Evolutionary conservation across 2,113 vertebrate species (phyloP), one percentile per base, ranked within the genome.

Genomic region (Ochotona curzoniae): DNA sequence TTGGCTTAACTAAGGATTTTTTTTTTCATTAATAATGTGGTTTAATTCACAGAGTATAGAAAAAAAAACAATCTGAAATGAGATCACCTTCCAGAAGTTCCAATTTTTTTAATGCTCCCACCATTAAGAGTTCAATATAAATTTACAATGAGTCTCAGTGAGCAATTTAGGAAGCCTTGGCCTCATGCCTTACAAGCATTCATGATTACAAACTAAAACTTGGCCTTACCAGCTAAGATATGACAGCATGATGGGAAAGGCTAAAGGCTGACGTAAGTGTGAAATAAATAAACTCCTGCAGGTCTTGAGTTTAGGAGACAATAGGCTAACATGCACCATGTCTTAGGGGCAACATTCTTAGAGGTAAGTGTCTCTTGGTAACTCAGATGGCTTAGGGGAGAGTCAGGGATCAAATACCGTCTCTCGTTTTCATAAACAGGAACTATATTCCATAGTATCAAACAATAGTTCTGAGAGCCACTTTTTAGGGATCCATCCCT

Each of bases 81-180:
- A 96, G 96, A 96, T 97, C 94, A 97, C 67, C 74, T 92, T 71
- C 91, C 93, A 87, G 94, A 98, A 95, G 93, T 20, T 97, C 93
- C 90, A 95, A 93, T 93, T 92, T 47, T 96, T 95, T 95, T 75
- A 70, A 91, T 94, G 96, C 91, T 96, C 82, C 83, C 71, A 86
- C 95, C 96, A 97, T 96, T 96, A 94, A 93, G 89, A 94, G 91
- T 95, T 97, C 89, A 95, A 95, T 96, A 96, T 96, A 97, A 97
- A 97, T 97, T 96, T 96, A 91, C 95, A 90, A 80, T 94, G 83
- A 97, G 66, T 32, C 75, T 89, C 94, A 61, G 69, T 38, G 66
- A 93, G 90, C 78, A 76, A 96, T 93, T 95, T 87, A 95, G 87
- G 91, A 92, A 92, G 76, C 35, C 67, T 96, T 95, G 97, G 96